phyloP scores from a whole-genome alignment of 1,140 invertebrate species.

The Drosophila dunni region DNA sequence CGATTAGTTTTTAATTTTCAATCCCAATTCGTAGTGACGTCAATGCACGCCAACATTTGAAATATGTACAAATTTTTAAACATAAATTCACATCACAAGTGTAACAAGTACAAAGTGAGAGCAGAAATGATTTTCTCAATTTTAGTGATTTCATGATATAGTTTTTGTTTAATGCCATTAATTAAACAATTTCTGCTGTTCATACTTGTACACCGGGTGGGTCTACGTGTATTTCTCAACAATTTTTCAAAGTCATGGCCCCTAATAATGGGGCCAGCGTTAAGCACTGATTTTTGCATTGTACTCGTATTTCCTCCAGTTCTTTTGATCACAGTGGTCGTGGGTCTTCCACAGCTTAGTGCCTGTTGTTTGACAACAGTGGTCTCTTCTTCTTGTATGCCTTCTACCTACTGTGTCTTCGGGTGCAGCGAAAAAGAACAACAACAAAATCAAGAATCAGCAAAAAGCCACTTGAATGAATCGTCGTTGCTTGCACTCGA shows the following conservation, averaged over 20 bases:
- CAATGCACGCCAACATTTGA: conserved; percentile 53
- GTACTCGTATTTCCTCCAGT: conserved; percentile 3
- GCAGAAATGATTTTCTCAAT: conserved; percentile 70
- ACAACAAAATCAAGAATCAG: conserved; percentile 54
- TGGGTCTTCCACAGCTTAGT: conserved; percentile 53
- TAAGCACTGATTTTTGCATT: conserved; percentile 28
- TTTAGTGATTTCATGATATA: conserved; percentile 70
- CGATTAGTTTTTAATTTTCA: conserved; percentile 79
- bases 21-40: conserved; percentile 53
- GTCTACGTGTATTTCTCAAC: conserved; percentile 35
- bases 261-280: conserved; percentile 50
- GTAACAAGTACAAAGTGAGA: conserved; percentile 42
- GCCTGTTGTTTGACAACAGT: conserved; percentile 33
- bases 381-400: conserved; percentile 1
- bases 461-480: conserved; percentile 57
- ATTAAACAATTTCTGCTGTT: conserved; percentile 61
- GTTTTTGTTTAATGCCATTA: conserved; percentile 80
- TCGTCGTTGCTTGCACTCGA: conserved; percentile 45
- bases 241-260: conserved; percentile 68
- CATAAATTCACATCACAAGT: conserved; percentile 9
- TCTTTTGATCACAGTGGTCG: conserved; percentile 28
- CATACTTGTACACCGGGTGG: not conserved
- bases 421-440: conserved; percentile 31
- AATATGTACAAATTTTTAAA: conserved; percentile 13
- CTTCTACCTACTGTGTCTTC: conserved; percentile 24